Conservation (phyloP, 2,797 vertebrate species). For the Enteromius trimaculatus region DNA sequence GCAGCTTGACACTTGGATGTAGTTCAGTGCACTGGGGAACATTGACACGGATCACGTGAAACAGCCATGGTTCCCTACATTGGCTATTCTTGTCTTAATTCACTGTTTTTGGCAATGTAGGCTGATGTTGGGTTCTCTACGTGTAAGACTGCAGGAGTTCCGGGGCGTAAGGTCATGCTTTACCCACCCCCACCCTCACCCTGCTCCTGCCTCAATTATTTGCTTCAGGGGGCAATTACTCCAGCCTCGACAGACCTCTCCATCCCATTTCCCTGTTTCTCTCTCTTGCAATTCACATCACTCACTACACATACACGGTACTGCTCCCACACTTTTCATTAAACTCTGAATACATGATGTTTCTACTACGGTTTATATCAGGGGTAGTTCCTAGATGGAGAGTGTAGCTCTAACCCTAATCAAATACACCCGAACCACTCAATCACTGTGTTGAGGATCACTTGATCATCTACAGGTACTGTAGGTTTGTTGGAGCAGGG, state of each 20-base stretch:
- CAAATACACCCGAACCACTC: not conserved
- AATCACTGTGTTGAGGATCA: not conserved
- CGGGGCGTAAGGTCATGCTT: conserved; percentile 38
- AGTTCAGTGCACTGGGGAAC: not conserved
- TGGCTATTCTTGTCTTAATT: not conserved
- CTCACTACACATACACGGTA: conserved; percentile 16
- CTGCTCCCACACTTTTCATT: conserved; percentile 17
- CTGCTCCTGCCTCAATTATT: conserved; percentile 52
- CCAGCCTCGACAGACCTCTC: conserved; percentile 45
- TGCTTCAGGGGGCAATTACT: conserved; percentile 62
- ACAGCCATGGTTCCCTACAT: not conserved
- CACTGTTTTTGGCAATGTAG: not conserved
- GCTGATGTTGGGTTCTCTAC: not conserved
- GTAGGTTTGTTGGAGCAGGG: not conserved
- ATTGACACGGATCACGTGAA: not conserved
- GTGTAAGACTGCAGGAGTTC: conserved; percentile 39
- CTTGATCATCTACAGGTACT: not conserved
- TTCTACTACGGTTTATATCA: not conserved
- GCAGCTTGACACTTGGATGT: conserved; percentile 19
- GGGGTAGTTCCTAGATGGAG: not conserved
- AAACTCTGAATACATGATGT: not conserved
- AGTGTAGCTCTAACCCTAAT: not conserved
- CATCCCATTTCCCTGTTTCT: conserved; percentile 48
- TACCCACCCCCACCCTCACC: conserved; percentile 39
- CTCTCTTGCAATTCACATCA: conserved; percentile 34